Conservation (phyloP, 1,140 invertebrate species). For the Eueides isabella region DNA sequence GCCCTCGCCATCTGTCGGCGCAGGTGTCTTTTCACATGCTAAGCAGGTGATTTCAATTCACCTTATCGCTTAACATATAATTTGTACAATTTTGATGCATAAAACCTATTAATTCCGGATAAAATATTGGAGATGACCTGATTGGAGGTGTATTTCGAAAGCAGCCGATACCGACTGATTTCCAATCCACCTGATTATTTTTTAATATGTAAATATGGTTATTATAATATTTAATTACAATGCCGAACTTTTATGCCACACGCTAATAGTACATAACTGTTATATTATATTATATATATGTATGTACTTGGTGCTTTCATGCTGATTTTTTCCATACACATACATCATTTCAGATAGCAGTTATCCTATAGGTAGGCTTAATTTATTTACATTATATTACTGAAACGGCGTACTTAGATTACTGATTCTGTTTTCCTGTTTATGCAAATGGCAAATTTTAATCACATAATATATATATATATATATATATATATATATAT, state of each 20-base stretch:
- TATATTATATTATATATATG: too few relatives aligned
- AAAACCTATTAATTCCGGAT: not conserved
- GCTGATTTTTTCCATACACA: too few relatives aligned
- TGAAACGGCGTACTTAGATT: too few relatives aligned
- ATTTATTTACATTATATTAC: too few relatives aligned
- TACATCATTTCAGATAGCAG: too few relatives aligned
- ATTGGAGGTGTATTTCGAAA: not conserved
- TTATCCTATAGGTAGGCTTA: too few relatives aligned
- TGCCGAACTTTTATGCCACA: not conserved
- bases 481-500: not conserved
- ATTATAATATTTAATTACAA: not conserved
- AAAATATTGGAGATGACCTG: not conserved
- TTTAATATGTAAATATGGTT: not conserved
- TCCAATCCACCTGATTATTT: not conserved
- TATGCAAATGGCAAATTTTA: slow-evolving; percentile 23
- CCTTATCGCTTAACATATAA: slow-evolving; percentile 47
- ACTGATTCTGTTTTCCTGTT: slow-evolving; percentile 31
- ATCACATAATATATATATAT: slow-evolving; percentile 15
- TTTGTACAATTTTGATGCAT: slow-evolving; percentile 14
- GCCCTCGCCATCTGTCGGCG: slow-evolving; percentile 68
- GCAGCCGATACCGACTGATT: not conserved
- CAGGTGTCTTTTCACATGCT: slow-evolving; percentile 74
- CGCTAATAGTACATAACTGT: too few relatives aligned
- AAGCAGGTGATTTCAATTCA: slow-evolving; percentile 77
- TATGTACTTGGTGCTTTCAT: too few relatives aligned